Base-by-base conservation (phyloP, 2,113 vertebrate species). In the Lota lota region DNA sequence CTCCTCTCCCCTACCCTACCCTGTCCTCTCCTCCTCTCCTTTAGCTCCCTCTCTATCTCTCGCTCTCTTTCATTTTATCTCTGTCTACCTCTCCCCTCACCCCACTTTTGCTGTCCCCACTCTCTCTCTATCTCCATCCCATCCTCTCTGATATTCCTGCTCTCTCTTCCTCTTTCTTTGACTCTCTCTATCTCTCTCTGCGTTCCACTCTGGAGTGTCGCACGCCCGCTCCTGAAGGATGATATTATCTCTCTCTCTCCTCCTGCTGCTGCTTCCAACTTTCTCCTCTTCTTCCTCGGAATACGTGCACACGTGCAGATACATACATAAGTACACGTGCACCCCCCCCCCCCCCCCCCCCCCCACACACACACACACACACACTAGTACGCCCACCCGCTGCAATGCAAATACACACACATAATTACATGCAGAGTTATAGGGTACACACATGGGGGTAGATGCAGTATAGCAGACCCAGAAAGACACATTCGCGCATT, bases 111-210 rank as follows among this genome's bases (percentile, higher is more conserved):
- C 40, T 16, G 11, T 4, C 40, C 20, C 47, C 36, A 24, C 58
- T 62, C 58, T 68, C 67, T 66, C 78, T 18, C 67, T 73, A 76
- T 68, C 64, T 70, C 63, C 47, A 50, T 79, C 69, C 69, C 57
- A 72, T 76, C 64, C 36, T 78, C 73, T 81, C n/a, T n/a, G n/a
- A n/a, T n/a, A n/a, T n/a, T n/a, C n/a, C n/a, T n/a, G n/a, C 79
- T 63, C 73, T 74, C 77, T 70, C 28, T 79, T 78, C 84, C 82
- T 86, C 85, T 87, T 91, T 91, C 88, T 89, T n/a, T n/a, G n/a
- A n/a, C 79, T 79, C 87, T 84, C 78, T 67, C 63, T 79, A 81
- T 83, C 80, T 78, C 72, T 82, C 88, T 82, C 75, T 66, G 58
- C 83, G 84, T 83, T 74, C 60, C n/a, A 74, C 86, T 79, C n/a